These are phyloP conservation scores for Herpetotheres cachinnans DNA, from an alignment of 2,113 vertebrate species.

Conservation along the genomic window DNA sequence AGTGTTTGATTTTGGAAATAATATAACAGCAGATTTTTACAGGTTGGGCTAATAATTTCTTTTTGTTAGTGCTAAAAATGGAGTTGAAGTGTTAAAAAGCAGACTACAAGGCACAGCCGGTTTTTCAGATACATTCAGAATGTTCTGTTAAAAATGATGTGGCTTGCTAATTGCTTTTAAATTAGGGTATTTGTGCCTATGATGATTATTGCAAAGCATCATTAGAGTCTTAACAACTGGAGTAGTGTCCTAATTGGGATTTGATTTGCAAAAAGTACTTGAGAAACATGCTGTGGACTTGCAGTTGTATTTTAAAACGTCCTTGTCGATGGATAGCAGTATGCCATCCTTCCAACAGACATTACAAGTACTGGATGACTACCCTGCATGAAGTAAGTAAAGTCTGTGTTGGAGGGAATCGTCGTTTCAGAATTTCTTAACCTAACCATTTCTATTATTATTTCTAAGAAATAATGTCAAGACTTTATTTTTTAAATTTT, in stretches of 20 bases:
- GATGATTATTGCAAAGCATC: background rate
- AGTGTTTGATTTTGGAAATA: background rate
- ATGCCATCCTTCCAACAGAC: background rate
- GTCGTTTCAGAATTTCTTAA: background rate
- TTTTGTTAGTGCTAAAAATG: background rate
- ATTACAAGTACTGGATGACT: background rate
- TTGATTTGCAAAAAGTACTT: background rate
- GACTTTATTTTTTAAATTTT: background rate
- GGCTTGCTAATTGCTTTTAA: slow-evolving; percentile 29
- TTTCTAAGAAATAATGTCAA: background rate
- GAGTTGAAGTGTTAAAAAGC: background rate
- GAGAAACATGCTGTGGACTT: background rate
- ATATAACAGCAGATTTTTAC: background rate
- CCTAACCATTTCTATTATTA: background rate
- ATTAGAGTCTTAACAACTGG: background rate
- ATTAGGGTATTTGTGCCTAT: slow-evolving; percentile 1
- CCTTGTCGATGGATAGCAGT: background rate
- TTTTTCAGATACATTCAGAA: slow-evolving; percentile 10
- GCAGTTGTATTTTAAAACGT: background rate
- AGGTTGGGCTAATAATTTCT: background rate
- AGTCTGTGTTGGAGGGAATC: background rate
- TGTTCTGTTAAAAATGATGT: slow-evolving; percentile 5
- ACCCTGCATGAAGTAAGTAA: background rate
- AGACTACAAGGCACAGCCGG: background rate
- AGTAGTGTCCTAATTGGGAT: background rate